phyloP scores from a whole-genome alignment of 1,140 invertebrate genomes.

The Ceratina calcarata region DNA sequence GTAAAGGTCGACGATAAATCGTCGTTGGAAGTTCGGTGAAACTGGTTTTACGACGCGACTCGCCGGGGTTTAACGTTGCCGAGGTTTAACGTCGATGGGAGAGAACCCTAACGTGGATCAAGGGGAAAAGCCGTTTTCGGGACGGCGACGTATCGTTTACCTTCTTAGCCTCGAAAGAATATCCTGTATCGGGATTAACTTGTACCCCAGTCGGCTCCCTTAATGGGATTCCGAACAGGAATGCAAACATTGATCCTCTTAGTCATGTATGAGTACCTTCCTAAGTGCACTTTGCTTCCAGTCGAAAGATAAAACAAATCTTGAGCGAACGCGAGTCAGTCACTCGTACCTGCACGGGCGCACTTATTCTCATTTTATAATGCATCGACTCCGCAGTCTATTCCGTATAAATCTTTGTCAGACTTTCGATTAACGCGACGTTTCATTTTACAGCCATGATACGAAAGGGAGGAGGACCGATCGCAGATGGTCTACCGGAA shows the following conservation, averaged over 20 bases:
- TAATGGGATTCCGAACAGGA: background rate
- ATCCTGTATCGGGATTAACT: background rate
- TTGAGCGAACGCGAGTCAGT: too few species aligned
- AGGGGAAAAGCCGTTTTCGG: slow-evolving; percentile 18
- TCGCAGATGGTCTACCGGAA: slow-evolving; percentile 13
- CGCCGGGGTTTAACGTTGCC: slow-evolving; percentile 57
- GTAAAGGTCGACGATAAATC: slow-evolving; percentile 62
- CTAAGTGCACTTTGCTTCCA: too few species aligned
- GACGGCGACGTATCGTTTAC: slow-evolving; percentile 33
- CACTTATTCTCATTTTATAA: too few species aligned
- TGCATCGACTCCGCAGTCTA: too few species aligned
- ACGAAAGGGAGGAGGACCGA: background rate
- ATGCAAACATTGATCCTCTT: background rate
- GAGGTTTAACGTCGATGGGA: slow-evolving; percentile 52
- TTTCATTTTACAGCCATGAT: slow-evolving; percentile 46
- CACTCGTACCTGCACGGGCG: too few species aligned
- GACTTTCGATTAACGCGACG: background rate
- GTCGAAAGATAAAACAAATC: too few species aligned
- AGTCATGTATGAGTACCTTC: too few species aligned
- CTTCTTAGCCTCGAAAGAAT: slow-evolving; percentile 35
- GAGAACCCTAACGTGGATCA: slow-evolving; percentile 44
- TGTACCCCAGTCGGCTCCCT: background rate
- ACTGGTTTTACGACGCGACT: slow-evolving; percentile 63
- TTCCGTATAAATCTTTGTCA: too few species aligned
- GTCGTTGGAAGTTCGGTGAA: slow-evolving; percentile 61